Evolutionary conservation across 2,797 vertebrate genomes (phyloP).

Genomic region (Threskiornis aethiopicus): DNA sequence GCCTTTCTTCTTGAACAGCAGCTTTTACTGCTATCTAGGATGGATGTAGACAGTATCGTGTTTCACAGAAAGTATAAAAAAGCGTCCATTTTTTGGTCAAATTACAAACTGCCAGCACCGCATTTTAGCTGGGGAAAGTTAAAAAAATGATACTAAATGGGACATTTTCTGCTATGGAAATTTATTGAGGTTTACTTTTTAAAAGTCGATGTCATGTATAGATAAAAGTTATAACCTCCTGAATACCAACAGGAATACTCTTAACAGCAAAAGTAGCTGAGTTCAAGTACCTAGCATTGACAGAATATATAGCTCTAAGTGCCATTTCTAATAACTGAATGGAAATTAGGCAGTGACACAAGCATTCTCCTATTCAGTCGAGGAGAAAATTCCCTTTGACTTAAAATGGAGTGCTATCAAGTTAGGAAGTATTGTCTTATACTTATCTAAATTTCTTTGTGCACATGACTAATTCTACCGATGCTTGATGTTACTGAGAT

Average conservation of each 20-base stretch:
- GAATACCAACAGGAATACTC: neutral
- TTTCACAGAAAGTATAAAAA: neutral
- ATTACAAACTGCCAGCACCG: neutral
- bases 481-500: neutral
- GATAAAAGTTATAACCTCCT: neutral
- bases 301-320: neutral
- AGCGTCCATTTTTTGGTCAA: neutral
- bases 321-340: neutral
- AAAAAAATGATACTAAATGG: neutral
- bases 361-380: neutral
- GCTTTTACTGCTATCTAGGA: neutral
- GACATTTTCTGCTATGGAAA: neutral
- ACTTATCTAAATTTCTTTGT: neutral
- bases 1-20: neutral
- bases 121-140: neutral
- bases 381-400: neutral
- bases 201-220: neutral
- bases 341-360: neutral
- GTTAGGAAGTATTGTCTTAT: neutral
- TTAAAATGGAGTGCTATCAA: neutral
- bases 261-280: neutral
- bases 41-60: neutral
- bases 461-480: neutral
- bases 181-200: neutral
- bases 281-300: neutral